A percentile compares a stretch with the other conserved stretches of the same genome.
These are phyloP conservation scores for Pseudopleuronectes americanus DNA, from an alignment of 2,797 vertebrate genomes.

Conservation along the genomic window DNA sequence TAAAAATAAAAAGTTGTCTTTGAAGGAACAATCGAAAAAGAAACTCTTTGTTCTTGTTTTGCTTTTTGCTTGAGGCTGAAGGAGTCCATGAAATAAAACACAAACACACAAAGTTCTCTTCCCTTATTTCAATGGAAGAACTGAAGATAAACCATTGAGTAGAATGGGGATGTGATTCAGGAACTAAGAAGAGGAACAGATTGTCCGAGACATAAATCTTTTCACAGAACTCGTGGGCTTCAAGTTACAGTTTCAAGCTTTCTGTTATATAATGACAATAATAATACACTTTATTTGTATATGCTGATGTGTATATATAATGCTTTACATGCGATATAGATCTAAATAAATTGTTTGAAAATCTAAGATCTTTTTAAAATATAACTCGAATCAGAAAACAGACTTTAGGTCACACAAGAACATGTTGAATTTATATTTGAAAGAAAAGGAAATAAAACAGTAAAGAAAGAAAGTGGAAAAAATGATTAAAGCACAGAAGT, in stretches of 20 bases:
- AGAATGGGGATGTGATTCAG: constrained; percentile 68
- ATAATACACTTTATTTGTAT: too few relatives aligned
- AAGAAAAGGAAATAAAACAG: too few relatives aligned
- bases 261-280: not conserved
- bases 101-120: constrained; percentile 28
- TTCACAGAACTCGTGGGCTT: not conserved
- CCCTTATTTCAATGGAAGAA: constrained; percentile 50
- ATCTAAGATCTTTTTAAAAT: too few relatives aligned
- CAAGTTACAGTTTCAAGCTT: not conserved
- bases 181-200: constrained; percentile 53
- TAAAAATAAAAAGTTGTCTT: not conserved
- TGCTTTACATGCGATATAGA: too few relatives aligned
- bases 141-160: constrained; percentile 19
- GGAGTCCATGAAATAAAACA: constrained; percentile 5
- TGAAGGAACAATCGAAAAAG: not conserved
- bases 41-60: not conserved
- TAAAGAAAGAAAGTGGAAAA: too few relatives aligned
- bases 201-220: not conserved
- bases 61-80: not conserved
- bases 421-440: too few relatives aligned
- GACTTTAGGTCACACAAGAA: too few relatives aligned
- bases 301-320: too few relatives aligned
- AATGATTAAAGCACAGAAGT: too few relatives aligned
- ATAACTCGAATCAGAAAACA: too few relatives aligned
- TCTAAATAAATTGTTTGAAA: too few relatives aligned